Conservation (phyloP, 2,113 vertebrate species). For the Strix aluco region DNA sequence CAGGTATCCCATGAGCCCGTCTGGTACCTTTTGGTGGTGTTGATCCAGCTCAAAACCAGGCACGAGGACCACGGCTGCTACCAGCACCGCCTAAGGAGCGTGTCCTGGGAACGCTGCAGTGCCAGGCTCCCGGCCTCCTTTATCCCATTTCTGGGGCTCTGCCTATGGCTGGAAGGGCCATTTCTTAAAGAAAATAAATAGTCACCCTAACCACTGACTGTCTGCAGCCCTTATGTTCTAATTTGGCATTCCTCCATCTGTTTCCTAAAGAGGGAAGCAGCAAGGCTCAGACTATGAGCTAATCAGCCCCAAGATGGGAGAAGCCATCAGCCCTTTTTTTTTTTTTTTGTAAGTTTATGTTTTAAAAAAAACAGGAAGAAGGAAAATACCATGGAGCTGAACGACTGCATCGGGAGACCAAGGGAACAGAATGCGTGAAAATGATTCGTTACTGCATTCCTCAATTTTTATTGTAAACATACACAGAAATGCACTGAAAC, state of each 20-base stretch:
- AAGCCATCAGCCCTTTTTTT: neutral
- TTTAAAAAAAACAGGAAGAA: neutral
- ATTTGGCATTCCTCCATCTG: neutral
- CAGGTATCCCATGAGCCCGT: rapidly evolving
- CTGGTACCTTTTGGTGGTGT: rapidly evolving
- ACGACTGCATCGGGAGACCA: neutral
- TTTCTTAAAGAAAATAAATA: neutral
- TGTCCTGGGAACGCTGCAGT: neutral
- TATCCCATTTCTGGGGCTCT: neutral
- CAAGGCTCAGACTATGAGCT: neutral
- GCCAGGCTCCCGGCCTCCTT: neutral
- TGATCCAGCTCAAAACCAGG: rapidly evolving
- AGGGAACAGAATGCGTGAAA: neutral
- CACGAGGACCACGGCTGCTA: neutral
- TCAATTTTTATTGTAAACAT: neutral
- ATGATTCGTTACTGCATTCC: neutral
- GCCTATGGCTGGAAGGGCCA: neutral
- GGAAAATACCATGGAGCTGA: neutral
- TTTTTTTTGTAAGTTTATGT: neutral
- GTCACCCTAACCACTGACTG: rapidly evolving
- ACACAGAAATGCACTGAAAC: neutral
- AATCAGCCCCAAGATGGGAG: neutral
- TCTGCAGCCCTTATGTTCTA: rapidly evolving
- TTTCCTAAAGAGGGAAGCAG: neutral
- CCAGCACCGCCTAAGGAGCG: neutral